phyloP scores from a whole-genome alignment of 2,113 vertebrate species.

The Muscicapa adusta region DNA sequence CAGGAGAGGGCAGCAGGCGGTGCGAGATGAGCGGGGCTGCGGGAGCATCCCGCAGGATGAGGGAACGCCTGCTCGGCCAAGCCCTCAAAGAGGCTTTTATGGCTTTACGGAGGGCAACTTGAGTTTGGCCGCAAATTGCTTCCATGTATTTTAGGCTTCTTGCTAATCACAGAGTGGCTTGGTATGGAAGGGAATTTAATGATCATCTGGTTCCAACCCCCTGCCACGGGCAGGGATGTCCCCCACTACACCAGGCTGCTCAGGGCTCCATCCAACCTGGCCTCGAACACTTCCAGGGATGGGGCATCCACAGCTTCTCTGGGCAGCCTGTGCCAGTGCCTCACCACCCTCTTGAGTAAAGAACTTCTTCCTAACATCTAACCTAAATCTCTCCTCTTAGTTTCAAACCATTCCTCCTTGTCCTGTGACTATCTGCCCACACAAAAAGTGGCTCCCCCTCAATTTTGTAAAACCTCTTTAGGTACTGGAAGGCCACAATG shows the following conservation, averaged over 20 bases:
- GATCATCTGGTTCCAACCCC: background rate
- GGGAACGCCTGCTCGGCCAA: accelerated
- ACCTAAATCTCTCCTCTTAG: background rate
- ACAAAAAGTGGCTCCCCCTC: background rate
- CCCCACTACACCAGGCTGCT: background rate
- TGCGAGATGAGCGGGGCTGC: background rate
- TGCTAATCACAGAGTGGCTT: background rate
- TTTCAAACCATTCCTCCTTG: background rate
- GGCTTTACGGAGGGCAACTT: accelerated
- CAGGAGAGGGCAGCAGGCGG: constrained; percentile 34
- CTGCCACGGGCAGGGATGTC: background rate
- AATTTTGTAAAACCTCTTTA: background rate
- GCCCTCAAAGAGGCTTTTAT: too few species aligned
- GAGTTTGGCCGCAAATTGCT: background rate
- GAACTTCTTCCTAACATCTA: background rate
- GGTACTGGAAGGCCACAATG: background rate
- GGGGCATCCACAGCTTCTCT: background rate
- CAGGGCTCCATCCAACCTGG: background rate
- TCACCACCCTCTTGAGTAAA: background rate
- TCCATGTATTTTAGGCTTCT: background rate
- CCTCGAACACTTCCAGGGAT: background rate
- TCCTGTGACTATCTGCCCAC: background rate
- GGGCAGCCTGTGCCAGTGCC: background rate
- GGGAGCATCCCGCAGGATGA: accelerated
- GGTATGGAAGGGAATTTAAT: background rate